Evolutionary conservation across 2,797 vertebrate species (phyloP).

Genomic region (Hippopotamyrus pictus): DNA sequence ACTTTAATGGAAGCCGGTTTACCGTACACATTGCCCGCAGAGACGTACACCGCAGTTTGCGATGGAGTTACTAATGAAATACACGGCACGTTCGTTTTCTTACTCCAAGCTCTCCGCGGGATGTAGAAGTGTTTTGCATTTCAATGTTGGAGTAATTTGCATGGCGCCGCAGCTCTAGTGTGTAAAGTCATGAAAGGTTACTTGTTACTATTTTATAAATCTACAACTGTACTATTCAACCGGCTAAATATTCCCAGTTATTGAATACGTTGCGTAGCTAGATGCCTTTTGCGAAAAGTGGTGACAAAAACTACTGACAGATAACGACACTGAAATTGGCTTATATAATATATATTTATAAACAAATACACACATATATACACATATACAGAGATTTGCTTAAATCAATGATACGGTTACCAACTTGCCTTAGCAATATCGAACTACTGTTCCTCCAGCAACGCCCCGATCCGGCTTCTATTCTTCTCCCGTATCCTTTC

Average conservation of each 20-base stretch:
- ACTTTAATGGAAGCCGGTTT: background rate
- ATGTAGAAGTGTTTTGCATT: constrained; percentile 22
- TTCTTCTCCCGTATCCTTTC: constrained; percentile 6
- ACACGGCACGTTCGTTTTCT: background rate
- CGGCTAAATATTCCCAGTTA: background rate
- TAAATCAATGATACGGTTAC: background rate
- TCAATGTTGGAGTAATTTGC: constrained; percentile 21
- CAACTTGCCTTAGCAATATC: background rate
- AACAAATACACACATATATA: background rate
- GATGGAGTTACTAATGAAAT: background rate
- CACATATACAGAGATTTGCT: background rate
- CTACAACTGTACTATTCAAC: background rate
- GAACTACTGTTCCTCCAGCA: constrained; percentile 42
- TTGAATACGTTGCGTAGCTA: background rate
- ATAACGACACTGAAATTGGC: background rate
- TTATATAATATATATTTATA: background rate
- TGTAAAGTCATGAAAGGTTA: background rate
- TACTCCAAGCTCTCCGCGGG: background rate
- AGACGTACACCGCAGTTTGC: background rate
- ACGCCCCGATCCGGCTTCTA: constrained; percentile 51
- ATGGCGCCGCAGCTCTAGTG: background rate
- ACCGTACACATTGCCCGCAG: background rate
- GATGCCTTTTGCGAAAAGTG: background rate
- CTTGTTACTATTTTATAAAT: background rate
- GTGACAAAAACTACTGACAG: background rate